These are phyloP conservation scores for Crax fasciolata DNA, from an alignment of 2,797 vertebrate genomes.

Conservation along the genomic window DNA sequence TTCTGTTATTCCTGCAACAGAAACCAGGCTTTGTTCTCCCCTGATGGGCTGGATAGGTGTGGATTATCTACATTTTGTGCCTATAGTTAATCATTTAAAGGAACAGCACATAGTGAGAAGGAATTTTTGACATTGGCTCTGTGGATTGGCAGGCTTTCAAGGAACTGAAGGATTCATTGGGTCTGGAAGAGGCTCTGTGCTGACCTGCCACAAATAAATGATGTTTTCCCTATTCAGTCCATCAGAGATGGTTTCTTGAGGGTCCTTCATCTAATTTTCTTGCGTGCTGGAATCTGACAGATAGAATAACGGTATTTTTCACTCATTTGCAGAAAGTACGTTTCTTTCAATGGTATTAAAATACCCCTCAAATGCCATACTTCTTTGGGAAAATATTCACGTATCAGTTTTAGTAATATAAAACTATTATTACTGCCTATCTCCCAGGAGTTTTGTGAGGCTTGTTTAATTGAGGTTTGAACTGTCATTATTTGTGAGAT, in stretches of 20 bases:
- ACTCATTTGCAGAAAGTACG: not conserved
- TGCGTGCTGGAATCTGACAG: not conserved
- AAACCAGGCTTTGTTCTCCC: not conserved
- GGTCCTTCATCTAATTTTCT: slow-evolving; percentile 35
- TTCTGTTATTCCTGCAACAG: not conserved
- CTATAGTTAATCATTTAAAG: not conserved
- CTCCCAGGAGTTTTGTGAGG: slow-evolving; percentile 48
- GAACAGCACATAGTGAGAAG: not conserved
- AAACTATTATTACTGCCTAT: slow-evolving; percentile 32
- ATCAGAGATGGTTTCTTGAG: not conserved
- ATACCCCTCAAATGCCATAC: not conserved
- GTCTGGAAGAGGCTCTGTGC: not conserved
- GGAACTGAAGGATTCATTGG: not conserved
- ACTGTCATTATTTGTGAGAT: slow-evolving; percentile 61
- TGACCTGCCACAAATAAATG: slow-evolving; percentile 19
- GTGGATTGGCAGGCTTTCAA: slow-evolving; percentile 24
- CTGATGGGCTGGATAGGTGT: not conserved
- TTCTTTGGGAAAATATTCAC: slow-evolving; percentile 35
- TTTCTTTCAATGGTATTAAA: not conserved
- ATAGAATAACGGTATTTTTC: slow-evolving; percentile 7
- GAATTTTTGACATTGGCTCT: slow-evolving; percentile 2
- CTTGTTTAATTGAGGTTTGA: slow-evolving; percentile 68
- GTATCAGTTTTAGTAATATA: slow-evolving; percentile 20
- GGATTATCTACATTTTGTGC: not conserved
- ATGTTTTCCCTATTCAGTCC: slow-evolving; percentile 35